Percentiles rank a stretch among this genome's conserved stretches.
Conservation (phyloP, 2,113 vertebrate species). For the Monarcha castaneiventris region DNA sequence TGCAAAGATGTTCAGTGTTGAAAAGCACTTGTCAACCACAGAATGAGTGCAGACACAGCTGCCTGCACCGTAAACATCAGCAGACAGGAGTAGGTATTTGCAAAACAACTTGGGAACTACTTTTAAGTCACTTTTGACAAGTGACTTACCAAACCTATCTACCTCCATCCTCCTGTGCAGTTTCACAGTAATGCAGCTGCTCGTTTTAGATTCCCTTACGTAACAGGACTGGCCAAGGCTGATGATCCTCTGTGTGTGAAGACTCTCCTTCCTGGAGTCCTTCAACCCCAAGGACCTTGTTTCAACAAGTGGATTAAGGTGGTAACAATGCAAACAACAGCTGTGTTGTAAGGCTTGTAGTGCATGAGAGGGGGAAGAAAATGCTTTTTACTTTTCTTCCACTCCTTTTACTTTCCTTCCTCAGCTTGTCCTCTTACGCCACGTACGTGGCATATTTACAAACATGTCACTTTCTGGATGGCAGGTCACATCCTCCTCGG, state of each 20-base stretch:
- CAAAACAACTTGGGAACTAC: neutral
- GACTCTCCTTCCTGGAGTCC: neutral
- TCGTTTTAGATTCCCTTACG: neutral
- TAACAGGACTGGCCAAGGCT: neutral
- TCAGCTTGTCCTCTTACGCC: neutral
- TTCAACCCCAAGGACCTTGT: neutral
- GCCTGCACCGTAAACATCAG: neutral
- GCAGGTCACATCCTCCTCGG: neutral
- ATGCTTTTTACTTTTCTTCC: neutral
- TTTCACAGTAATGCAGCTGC: neutral
- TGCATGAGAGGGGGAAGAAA: neutral
- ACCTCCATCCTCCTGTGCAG: neutral
- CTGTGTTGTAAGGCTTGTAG: neutral
- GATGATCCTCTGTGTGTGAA: fast-evolving
- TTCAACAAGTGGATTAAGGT: neutral
- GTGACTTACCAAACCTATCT: neutral
- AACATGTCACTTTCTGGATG: neutral
- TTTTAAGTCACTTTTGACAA: neutral
- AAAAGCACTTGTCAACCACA: neutral
- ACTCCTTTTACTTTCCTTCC: neutral
- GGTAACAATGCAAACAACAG: neutral
- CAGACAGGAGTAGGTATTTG: neutral
- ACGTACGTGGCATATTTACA: neutral
- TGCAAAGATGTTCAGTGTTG: neutral
- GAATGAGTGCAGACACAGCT: neutral